Percentiles rank a stretch among this genome's conserved stretches.
phyloP scores from a whole-genome alignment of 2,797 vertebrate species.

The Sebastes iracundus region DNA sequence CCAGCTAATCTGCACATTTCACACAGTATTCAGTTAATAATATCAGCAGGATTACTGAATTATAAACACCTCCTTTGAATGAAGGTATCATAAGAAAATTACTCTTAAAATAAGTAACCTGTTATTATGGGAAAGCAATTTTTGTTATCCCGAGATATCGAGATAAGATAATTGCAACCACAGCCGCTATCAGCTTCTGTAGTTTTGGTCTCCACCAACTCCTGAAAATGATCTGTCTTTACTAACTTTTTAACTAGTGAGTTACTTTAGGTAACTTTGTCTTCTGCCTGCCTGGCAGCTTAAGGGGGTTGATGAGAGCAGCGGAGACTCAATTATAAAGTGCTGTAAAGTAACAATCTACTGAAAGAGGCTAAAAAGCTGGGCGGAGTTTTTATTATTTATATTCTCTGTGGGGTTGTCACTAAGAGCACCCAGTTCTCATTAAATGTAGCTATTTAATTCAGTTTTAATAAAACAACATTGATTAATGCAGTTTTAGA shows the following conservation, averaged over 20 bases:
- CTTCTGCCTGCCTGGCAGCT: too few species aligned
- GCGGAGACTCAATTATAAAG: background rate
- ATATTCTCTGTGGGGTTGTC: background rate
- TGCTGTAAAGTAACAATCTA: too few species aligned
- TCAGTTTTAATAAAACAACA: background rate
- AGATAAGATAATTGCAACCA: too few species aligned
- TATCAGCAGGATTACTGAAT: background rate
- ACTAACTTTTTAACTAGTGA: background rate
- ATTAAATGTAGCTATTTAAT: background rate
- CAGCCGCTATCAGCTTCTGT: too few species aligned
- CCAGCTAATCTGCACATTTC: background rate
- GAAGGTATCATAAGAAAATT: background rate
- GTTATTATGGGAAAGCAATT: background rate
- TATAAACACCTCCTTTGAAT: background rate
- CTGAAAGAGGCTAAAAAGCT: background rate
- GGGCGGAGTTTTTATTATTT: background rate
- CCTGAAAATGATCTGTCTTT: background rate
- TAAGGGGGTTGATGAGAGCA: background rate
- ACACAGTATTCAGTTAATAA: background rate
- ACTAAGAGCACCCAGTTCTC: background rate
- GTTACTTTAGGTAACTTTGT: background rate
- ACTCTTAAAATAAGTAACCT: background rate
- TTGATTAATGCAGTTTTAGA: conserved; percentile 24
- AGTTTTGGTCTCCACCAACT: background rate
- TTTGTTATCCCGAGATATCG: background rate